Percentiles rank a stretch among this genome's conserved stretches.
phyloP scores from a whole-genome alignment of 2,888 invertebrate genomes.

The Agonopterix arenella region DNA sequence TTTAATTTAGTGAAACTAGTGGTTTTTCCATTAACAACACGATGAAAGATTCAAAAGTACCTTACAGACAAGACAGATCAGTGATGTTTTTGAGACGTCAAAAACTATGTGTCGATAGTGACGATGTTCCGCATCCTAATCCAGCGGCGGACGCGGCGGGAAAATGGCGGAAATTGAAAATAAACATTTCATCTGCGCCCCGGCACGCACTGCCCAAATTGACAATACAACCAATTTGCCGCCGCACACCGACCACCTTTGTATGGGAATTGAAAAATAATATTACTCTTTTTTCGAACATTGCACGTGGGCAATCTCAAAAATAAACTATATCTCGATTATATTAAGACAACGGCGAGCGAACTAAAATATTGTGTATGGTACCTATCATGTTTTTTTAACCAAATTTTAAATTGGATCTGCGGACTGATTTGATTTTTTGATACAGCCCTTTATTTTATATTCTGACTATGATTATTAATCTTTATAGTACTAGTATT shows the following conservation, averaged over 20 bases:
- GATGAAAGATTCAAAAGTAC: no score
- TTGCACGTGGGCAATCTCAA: conserved; percentile 59
- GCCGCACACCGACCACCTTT: conserved; percentile 72
- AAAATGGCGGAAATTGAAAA: conserved; percentile 76
- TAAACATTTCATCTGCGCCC: conserved; percentile 74
- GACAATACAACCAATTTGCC: conserved; percentile 76
- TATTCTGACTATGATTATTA: no score
- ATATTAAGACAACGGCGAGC: neutral
- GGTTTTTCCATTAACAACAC: no score
- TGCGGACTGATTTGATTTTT: no score
- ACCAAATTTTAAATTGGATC: no score
- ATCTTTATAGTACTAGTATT: no score
- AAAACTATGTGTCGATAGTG: conserved; percentile 37
- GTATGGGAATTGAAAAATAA: conserved; percentile 77
- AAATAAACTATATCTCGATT: conserved; percentile 58
- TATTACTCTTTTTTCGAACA: conserved; percentile 69
- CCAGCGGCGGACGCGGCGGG: conserved; percentile 59
- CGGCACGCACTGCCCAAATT: conserved; percentile 76
- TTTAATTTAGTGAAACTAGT: no score
- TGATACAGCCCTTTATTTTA: no score
- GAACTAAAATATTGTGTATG: no score
- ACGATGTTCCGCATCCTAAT: conserved; percentile 59
- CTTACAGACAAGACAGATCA: no score
- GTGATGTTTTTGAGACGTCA: neutral
- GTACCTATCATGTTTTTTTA: no score